These are phyloP conservation scores for Dromococcyx pavoninus DNA, from an alignment of 2,797 vertebrate species.

Conservation along the genomic window DNA sequence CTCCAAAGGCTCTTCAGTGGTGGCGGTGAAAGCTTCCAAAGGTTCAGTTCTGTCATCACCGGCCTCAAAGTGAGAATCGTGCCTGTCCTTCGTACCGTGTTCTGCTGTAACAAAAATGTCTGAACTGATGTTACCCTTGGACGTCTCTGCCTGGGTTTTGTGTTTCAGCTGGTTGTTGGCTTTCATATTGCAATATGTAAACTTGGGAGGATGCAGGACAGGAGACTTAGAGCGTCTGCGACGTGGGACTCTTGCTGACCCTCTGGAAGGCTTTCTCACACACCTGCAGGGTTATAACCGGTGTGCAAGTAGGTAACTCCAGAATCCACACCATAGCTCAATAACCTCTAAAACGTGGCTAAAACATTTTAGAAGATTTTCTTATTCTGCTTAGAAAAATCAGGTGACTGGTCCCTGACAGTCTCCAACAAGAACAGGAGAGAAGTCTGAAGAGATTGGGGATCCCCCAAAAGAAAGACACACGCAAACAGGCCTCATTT, in stretches of 20 bases:
- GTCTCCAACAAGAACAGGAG: not conserved
- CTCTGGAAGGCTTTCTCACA: constrained; percentile 81
- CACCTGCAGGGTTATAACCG: constrained; percentile 70
- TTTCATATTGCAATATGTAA: constrained; percentile 85
- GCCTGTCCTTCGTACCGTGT: constrained; percentile 44
- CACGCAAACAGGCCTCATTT: not conserved
- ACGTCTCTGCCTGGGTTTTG: constrained; percentile 73
- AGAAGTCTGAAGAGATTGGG: not conserved
- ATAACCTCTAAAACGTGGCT: not conserved
- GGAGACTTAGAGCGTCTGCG: constrained; percentile 87
- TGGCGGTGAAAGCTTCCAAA: constrained; percentile 37
- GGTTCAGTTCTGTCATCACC: constrained; percentile 68
- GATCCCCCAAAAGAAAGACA: not conserved
- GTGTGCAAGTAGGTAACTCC: not conserved
- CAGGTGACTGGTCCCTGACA: not conserved
- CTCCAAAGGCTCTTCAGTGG: constrained; percentile 31
- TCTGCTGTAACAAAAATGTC: constrained; percentile 71
- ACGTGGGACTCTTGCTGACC: constrained; percentile 74
- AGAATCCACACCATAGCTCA: not conserved
- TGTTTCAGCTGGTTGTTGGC: constrained; percentile 82
- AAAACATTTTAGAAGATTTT: not conserved
- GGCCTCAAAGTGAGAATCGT: constrained; percentile 73
- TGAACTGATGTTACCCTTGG: constrained; percentile 37
- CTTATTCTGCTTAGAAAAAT: not conserved
- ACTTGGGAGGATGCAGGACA: constrained; percentile 87